Evolutionary conservation across 2,113 vertebrate species (phyloP).

Genomic region (Thymallus thymallus): DNA sequence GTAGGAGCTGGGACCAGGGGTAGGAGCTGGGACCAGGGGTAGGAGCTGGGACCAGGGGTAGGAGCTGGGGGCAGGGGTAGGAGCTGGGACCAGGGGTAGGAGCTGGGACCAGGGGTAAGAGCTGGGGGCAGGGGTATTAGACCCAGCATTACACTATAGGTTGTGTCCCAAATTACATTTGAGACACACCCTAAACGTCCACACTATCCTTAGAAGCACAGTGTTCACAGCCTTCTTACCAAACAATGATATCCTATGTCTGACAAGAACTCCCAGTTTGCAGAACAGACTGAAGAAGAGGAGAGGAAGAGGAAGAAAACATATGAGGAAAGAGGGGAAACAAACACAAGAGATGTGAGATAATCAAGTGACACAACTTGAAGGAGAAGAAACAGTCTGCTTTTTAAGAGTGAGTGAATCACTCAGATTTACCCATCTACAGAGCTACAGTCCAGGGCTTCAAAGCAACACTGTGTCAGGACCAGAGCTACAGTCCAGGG

Average conservation of each 20-base stretch:
- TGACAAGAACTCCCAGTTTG: conserved; percentile 99
- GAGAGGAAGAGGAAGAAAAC: conserved; percentile 42
- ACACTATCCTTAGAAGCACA: background rate
- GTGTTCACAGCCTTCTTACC: conserved; percentile 81
- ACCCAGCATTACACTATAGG: no score
- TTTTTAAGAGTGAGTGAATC: background rate
- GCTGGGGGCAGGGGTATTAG: no score
- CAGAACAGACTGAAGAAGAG: conserved; percentile 92
- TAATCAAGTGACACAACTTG: conserved; percentile 74
- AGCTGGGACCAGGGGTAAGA: no score
- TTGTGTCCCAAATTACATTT: no score
- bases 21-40: no score
- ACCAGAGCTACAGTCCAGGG: no score
- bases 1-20: no score
- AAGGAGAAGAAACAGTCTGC: conserved; percentile 70
- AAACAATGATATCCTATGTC: conserved; percentile 99
- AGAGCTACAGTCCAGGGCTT: background rate
- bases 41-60: no score
- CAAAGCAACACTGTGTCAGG: background rate
- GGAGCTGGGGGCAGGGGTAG: no score
- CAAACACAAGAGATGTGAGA: conserved; percentile 75
- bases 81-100: no score
- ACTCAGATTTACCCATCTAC: background rate
- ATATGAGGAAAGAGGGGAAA: conserved; percentile 15
- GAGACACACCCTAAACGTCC: no score